Evolutionary conservation across 2,797 vertebrate genomes (phyloP).

Genomic region (Synaphobranchus kaupii): DNA sequence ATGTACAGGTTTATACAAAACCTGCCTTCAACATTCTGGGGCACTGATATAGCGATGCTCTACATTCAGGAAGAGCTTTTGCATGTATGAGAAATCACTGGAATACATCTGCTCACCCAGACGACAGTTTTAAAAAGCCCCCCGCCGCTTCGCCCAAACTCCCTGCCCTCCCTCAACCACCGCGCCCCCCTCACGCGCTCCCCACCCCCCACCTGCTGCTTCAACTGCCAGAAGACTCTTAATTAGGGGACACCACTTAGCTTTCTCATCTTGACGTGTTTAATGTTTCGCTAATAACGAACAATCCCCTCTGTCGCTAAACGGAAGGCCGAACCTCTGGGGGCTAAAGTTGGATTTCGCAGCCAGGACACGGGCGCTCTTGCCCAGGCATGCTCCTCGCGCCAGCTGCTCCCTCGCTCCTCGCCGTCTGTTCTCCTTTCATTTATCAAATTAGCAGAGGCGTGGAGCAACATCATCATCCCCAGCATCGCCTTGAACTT

Average conservation of each 20-base stretch:
- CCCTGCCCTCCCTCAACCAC: neutral
- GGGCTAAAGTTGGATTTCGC: conserved; percentile 40
- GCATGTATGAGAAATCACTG: neutral
- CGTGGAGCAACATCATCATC: conserved; percentile 19
- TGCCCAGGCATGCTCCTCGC: conserved; percentile 11
- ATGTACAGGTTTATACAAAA: neutral
- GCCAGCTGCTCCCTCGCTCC: conserved; percentile 9
- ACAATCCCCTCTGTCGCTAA: neutral
- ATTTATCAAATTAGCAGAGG: conserved; percentile 31
- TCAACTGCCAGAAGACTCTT: neutral
- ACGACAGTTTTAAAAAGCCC: neutral
- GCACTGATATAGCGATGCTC: neutral
- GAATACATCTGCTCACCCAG: neutral
- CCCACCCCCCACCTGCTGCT: neutral
- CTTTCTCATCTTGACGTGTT: conserved; percentile 25
- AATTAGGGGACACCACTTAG: conserved; percentile 32
- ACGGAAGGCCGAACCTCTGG: conserved; percentile 31
- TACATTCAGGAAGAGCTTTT: neutral
- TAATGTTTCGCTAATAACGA: conserved; percentile 40
- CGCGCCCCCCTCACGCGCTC: neutral
- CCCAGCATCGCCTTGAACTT: neutral
- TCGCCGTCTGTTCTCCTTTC: conserved; percentile 19
- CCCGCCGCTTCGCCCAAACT: neutral
- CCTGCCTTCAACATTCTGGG: neutral
- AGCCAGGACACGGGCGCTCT: conserved; percentile 38